Evolutionary conservation across 1,140 invertebrate species (phyloP).

Genomic region (Listronotus bonariensis): DNA sequence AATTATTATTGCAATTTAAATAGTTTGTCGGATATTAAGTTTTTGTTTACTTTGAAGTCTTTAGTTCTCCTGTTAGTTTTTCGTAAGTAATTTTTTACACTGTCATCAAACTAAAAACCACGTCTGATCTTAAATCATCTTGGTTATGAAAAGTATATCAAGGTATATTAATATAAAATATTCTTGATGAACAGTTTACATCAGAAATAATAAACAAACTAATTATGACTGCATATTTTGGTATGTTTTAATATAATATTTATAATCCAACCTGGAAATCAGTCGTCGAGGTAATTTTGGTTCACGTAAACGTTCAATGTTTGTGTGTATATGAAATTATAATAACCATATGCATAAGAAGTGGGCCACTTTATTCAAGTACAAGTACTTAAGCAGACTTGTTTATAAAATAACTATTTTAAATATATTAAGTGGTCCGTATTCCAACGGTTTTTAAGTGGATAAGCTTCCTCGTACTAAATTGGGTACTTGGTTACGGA

Average conservation of each 20-base stretch:
- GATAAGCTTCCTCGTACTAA: constrained; percentile 26
- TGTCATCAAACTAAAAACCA: too few relatives aligned
- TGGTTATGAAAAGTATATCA: constrained; percentile 15
- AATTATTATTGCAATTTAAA: too few relatives aligned
- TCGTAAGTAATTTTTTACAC: too few relatives aligned
- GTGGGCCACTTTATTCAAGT: constrained; percentile 52
- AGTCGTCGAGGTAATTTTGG: constrained; percentile 34
- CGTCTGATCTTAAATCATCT: constrained; percentile 22
- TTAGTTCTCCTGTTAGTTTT: too few relatives aligned
- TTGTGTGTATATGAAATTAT: constrained; percentile 47
- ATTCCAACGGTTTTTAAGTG: constrained; percentile 40
- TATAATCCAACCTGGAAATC: constrained; percentile 33
- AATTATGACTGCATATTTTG: constrained; percentile 38
- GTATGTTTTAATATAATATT: constrained; percentile 42
- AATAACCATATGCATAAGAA: constrained; percentile 53
- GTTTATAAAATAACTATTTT: constrained; percentile 54
- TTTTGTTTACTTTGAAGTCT: too few relatives aligned
- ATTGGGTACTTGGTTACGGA: constrained; percentile 10
- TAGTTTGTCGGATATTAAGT: too few relatives aligned
- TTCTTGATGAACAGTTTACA: constrained; percentile 38
- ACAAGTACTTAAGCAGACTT: constrained; percentile 49
- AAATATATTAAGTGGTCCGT: constrained; percentile 46
- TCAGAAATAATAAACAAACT: constrained; percentile 37
- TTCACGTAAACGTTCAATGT: constrained; percentile 37
- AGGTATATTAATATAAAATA: constrained; percentile 27